Base-by-base conservation (phyloP, 2,797 vertebrate species). In the Myotis daubentonii region DNA sequence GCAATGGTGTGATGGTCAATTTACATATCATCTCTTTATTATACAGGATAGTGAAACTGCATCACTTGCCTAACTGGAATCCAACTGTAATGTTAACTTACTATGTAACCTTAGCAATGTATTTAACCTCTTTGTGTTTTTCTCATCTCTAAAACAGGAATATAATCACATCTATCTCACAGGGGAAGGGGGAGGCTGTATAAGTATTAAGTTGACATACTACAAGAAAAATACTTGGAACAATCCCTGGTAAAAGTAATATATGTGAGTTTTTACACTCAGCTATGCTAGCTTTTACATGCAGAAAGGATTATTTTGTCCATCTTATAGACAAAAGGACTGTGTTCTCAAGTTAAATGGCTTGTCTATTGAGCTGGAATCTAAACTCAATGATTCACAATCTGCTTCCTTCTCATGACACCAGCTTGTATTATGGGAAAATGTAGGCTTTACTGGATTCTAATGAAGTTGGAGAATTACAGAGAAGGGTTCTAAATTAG, bases 401-500 rank as follows among this genome's bases (percentile, higher is more conserved):
- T 60, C 53, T 72, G 22, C 23, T 93, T 94, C 72, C 75, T 79
- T 87, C 66, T 93, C 41, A 91, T 19, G 55, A 70, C 4, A 47
- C 41, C 87, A 95, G 74, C 79, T 71, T 91, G 12, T 25, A 68
- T 74, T 89, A 79, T 82, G 36, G 16, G 55, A 92, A 94, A 87
- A 93, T 84, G 47, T 53, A 84, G 82, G 1, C 25, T 94, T 95
- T 41, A 44, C 19, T 87, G 33, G 91, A 72, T 91, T 85, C 28
- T 93, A 41, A 81, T 78, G 47, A 91, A 88, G 25, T 72, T 94
- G 30, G 66, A 92, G 47, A 71, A 72, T 85, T 93, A 71, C 3
- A 83, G 55, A 91, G 20, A 91, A 49, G n/a, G 3, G 20, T 87
- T 95, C 80, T 91, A 91, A 91, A 79, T 95, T 55, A 93, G 38